Base-by-base conservation (phyloP, 2,797 vertebrate species). In the Triplophysa yarkandensis region DNA sequence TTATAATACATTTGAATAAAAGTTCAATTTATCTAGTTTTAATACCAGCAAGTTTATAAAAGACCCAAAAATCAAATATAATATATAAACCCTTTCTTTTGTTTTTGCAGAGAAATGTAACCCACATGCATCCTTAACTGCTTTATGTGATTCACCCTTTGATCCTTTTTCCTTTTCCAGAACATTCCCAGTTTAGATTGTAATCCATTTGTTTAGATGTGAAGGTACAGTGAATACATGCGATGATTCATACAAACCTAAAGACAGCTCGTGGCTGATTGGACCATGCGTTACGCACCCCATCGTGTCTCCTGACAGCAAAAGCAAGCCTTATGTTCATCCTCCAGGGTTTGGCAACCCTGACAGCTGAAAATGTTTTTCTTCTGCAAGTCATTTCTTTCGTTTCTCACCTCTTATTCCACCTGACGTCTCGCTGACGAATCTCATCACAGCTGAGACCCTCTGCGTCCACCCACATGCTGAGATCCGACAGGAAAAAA, bases 291-390 rank as follows among this genome's bases (percentile, higher is more conserved):
- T 54, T 58, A 57, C 27, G 16, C 66, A 68, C 41, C 65, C 61
- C n/a, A 21, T 21, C 39, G 81, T 79, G 77, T 79, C 32, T 85
- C 79, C 81, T 75, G 76, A 83, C 79, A 70, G 73, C 69, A 32
- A 78, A 81, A 83, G 86, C 86, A 76, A 83, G 68, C 74, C 81
- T 62, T 82, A 80, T 85, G 87, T 88, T 86, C 90, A 89, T 90
- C 89, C 88, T 85, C 83, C 80, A 81, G 77, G 86, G 83, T 85
- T 82, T 85, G 84, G 87, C 88, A 86, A 82, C 83, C 82, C 75
- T 82, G 86, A 88, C 87, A 77, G 86, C 83, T 79, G 84, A 84
- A 86, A 86, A 84, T 84, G 81, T 84, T 83, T 85, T 82, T 77
- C 74, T 82, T 83, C 83, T 86, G 81, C 79, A 81, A 82, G 71